phyloP scores from a whole-genome alignment of 2,797 vertebrate genomes.

The Centropyge bicolor region DNA sequence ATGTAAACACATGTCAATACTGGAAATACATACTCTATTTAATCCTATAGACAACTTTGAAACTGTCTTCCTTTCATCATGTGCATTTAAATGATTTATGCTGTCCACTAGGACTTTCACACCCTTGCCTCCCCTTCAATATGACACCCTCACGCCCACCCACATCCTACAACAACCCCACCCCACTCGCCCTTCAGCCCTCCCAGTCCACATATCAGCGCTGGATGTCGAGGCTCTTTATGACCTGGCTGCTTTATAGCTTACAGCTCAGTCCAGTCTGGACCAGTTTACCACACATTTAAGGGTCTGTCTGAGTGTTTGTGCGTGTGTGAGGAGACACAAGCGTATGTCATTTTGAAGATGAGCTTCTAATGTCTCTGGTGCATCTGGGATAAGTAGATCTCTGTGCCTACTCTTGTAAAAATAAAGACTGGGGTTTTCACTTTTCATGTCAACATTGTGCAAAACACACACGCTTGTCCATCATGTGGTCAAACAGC shows the following conservation, averaged over 20 bases:
- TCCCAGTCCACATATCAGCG: conserved; percentile 10
- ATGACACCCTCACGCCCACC: conserved; percentile 58
- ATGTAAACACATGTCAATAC: conserved; percentile 1
- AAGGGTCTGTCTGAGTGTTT: conserved; percentile 34
- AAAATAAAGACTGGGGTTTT: conserved; percentile 48
- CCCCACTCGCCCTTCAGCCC: neutral
- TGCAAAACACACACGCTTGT: conserved; percentile 58
- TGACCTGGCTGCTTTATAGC: conserved; percentile 66
- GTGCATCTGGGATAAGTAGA: conserved; percentile 29
- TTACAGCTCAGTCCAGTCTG: conserved; percentile 67
- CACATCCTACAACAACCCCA: conserved; percentile 48
- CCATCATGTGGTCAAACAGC: conserved; percentile 44
- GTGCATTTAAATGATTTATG: conserved; percentile 33
- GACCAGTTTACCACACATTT: conserved; percentile 67
- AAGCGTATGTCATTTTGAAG: conserved; percentile 10
- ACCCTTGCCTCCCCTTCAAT: conserved; percentile 27
- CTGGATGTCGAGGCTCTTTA: conserved; percentile 55
- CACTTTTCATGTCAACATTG: conserved; percentile 47
- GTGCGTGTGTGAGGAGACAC: conserved; percentile 5
- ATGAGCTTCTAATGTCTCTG: conserved; percentile 11
- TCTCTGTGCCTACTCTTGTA: conserved; percentile 29
- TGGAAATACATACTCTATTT: conserved; percentile 9
- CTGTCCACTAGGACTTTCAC: conserved; percentile 22
- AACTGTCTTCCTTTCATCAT: conserved; percentile 7
- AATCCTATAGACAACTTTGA: conserved; percentile 3